Evolutionary conservation across 2,113 vertebrate species (phyloP).

Genomic region (Polyodon spathula): DNA sequence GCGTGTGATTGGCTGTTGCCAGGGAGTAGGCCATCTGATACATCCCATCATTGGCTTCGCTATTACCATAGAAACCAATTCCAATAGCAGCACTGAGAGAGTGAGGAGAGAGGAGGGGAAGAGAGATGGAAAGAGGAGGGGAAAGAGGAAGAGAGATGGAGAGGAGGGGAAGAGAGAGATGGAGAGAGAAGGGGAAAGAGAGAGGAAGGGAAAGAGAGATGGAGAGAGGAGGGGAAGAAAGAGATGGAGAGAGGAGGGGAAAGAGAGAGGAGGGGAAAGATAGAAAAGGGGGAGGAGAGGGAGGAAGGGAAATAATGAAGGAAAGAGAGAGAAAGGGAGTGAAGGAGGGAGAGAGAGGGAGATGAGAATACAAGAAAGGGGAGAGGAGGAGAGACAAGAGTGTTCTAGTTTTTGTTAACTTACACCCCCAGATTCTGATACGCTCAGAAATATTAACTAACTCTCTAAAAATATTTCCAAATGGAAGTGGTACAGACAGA

Average conservation of each 20-base stretch:
- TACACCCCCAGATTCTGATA: too few relatives aligned
- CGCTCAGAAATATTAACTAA: too few relatives aligned
- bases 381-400: too few relatives aligned
- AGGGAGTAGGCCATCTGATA: constrained; percentile 85
- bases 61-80: constrained; percentile 93
- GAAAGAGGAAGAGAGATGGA: constrained; percentile 25
- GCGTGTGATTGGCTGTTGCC: constrained; percentile 81
- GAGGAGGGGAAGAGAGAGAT: too few relatives aligned
- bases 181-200: constrained; percentile 21
- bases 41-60: constrained; percentile 86
- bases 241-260: constrained; percentile 18
- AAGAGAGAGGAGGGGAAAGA: too few relatives aligned
- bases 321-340: constrained; percentile 17
- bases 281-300: constrained; percentile 28
- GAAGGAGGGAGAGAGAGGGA: constrained; percentile 25
- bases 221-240: constrained; percentile 26
- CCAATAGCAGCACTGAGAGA: constrained; percentile 83
- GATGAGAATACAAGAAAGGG: too few relatives aligned
- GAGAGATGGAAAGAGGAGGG: constrained; percentile 17
- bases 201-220: too few relatives aligned
- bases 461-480: too few relatives aligned
- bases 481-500: too few relatives aligned
- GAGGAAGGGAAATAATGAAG: too few relatives aligned
- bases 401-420: too few relatives aligned
- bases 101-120: constrained; percentile 26